A percentile compares a stretch with the other conserved stretches of the same genome.
phyloP scores from a whole-genome alignment of 2,888 invertebrate genomes.

The Drosophila setosimentum region DNA sequence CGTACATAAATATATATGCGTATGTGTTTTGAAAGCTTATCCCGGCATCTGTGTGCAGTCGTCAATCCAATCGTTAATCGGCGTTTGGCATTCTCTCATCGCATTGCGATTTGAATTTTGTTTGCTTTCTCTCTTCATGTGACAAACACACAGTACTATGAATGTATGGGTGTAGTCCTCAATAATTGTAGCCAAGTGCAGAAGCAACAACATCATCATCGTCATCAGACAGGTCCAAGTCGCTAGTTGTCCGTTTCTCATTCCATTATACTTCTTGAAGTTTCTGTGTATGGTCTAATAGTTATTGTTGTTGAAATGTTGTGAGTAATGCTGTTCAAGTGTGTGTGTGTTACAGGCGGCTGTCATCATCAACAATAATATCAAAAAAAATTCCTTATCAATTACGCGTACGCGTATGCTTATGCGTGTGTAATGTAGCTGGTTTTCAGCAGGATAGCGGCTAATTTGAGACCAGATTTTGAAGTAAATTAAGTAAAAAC shows the following conservation, averaged over 20 bases:
- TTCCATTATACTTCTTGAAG: conserved; percentile 43
- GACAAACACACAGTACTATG: conserved; percentile 23
- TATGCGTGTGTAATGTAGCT: conserved; percentile 6
- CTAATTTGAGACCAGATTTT: not conserved
- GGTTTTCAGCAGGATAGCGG: conserved; percentile 2
- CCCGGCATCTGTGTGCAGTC: conserved; percentile 50
- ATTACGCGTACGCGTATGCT: conserved; percentile 17
- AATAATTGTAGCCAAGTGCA: conserved; percentile 67
- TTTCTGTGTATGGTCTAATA: conserved; percentile 34
- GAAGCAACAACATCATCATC: conserved; percentile 15
- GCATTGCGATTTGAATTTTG: conserved; percentile 28
- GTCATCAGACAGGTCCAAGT: conserved; percentile 33
- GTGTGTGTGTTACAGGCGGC: conserved; percentile 47
- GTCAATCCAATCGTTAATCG: conserved; percentile 44
- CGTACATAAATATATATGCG: not conserved
- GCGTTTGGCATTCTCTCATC: conserved; percentile 56
- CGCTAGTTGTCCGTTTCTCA: conserved; percentile 38
- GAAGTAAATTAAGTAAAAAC: not conserved
- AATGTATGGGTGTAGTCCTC: conserved; percentile 33
- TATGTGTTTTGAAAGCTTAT: conserved; percentile 31
- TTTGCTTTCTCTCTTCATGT: conserved; percentile 61
- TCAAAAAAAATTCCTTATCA: conserved; percentile 49
- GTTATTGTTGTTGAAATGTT: conserved; percentile 15
- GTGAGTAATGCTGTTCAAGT: conserved; percentile 56
- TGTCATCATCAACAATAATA: conserved; percentile 52